Conservation (phyloP, 2,888 invertebrate genomes). For the Ormyrus thymus region DNA sequence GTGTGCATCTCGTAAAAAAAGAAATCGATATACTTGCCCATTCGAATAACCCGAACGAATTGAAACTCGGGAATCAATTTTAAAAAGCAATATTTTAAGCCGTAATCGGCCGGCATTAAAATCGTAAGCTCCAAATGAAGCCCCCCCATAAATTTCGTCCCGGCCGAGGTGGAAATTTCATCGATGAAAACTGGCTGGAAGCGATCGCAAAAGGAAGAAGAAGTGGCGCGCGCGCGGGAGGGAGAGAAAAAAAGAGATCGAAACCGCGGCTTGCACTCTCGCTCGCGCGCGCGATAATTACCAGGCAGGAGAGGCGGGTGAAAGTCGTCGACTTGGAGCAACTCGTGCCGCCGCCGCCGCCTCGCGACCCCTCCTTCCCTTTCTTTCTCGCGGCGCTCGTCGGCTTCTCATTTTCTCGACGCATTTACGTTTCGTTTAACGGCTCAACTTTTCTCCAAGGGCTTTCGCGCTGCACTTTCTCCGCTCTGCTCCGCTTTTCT, state of each 20-base stretch:
- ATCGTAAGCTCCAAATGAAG: neutral
- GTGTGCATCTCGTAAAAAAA: no score
- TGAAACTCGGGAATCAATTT: no score
- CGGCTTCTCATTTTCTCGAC: slow-evolving; percentile 57
- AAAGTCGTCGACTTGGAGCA: slow-evolving; percentile 61
- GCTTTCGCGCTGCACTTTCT: slow-evolving; percentile 46
- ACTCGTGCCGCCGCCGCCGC: slow-evolving; percentile 35
- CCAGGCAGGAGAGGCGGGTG: slow-evolving; percentile 60
- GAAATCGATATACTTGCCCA: no score
- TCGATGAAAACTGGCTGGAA: neutral
- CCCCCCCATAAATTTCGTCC: no score
- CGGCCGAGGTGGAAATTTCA: neutral
- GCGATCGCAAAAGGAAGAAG: neutral
- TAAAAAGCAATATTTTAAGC: neutral
- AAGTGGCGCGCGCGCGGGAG: neutral
- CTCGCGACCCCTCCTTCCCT: slow-evolving; percentile 41
- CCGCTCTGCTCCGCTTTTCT: slow-evolving; percentile 31
- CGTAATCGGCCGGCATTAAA: neutral
- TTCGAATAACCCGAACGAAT: no score
- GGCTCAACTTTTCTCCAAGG: slow-evolving; percentile 60
- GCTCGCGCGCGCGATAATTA: slow-evolving; percentile 65
- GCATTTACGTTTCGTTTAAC: slow-evolving; percentile 62
- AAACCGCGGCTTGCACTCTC: slow-evolving; percentile 59
- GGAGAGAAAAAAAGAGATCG: slow-evolving; percentile 51
- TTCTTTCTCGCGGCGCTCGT: neutral